Conservation (phyloP, 2,113 vertebrate species). For the Proterorhinus semilunaris region DNA sequence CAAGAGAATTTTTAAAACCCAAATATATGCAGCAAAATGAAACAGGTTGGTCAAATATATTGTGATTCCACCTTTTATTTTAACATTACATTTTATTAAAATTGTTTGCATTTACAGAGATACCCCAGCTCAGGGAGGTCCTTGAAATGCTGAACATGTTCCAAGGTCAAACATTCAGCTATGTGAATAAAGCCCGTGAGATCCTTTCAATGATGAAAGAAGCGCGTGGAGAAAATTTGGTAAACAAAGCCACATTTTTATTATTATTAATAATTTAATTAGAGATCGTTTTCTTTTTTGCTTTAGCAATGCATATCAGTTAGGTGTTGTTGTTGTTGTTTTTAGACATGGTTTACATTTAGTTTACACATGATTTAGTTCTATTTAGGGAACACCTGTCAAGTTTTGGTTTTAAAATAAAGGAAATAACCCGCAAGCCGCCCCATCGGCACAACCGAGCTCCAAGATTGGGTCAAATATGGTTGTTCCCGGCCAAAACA, state of each 20-base stretch:
- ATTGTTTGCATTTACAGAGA: slow-evolving; percentile 29
- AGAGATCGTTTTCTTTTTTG: too few relatives aligned
- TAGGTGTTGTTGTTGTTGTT: too few relatives aligned
- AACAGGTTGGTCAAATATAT: slow-evolving; percentile 31
- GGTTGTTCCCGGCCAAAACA: too few relatives aligned
- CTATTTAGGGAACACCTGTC: too few relatives aligned
- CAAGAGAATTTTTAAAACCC: slow-evolving; percentile 18
- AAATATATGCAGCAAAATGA: background rate
- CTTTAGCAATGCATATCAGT: too few relatives aligned
- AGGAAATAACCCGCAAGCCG: too few relatives aligned
- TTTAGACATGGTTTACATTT: too few relatives aligned
- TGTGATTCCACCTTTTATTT: background rate
- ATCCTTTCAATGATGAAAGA: slow-evolving; percentile 53
- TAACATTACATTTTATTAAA: background rate
- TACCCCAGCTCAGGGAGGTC: slow-evolving; percentile 16
- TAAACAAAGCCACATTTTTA: slow-evolving; percentile 1
- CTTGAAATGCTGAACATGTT: slow-evolving; percentile 30
- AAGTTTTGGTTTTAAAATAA: too few relatives aligned
- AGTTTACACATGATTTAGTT: too few relatives aligned
- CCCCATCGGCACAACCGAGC: too few relatives aligned
- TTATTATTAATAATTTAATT: too few relatives aligned
- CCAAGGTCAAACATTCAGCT: slow-evolving; percentile 24
- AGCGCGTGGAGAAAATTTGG: background rate
- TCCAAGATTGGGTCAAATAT: too few relatives aligned
- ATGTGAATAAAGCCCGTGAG: slow-evolving; percentile 36